phyloP scores from a whole-genome alignment of 2,113 vertebrate species.

The Aspiorhynchus laticeps region DNA sequence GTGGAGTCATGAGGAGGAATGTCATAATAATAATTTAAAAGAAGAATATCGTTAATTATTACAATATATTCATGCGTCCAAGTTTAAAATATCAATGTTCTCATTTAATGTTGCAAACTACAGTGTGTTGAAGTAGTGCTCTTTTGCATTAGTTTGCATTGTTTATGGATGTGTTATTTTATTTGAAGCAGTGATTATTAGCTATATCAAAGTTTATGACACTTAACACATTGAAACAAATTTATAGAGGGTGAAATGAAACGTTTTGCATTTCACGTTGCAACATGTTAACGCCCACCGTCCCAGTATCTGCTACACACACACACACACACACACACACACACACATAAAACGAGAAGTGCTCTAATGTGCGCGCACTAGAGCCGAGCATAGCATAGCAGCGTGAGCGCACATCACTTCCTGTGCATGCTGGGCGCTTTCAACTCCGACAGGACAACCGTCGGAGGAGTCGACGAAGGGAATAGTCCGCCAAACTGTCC shows the following conservation, averaged over 20 bases:
- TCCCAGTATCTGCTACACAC: too few relatives aligned
- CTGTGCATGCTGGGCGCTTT: constrained; percentile 39
- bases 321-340: not conserved
- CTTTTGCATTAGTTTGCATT: not conserved
- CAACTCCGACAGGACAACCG: constrained; percentile 31
- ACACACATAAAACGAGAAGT: not conserved
- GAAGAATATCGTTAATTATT: not conserved
- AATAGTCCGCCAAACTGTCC: not conserved
- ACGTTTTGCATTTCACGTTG: too few relatives aligned
- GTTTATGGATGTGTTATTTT: not conserved
- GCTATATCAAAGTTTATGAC: not conserved
- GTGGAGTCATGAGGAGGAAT: not conserved
- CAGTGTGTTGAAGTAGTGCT: not conserved
- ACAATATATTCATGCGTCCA: not conserved
- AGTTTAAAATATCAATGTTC: not conserved
- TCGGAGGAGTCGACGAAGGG: not conserved
- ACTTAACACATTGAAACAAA: not conserved
- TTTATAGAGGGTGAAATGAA: not conserved
- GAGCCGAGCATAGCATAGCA: not conserved
- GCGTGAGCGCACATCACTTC: constrained; percentile 48
- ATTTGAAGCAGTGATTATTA: not conserved
- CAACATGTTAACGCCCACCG: too few relatives aligned
- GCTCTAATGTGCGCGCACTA: not conserved
- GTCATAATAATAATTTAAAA: too few relatives aligned
- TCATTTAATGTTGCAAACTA: not conserved